Conservation (phyloP, 2,797 vertebrate genomes). For the Sphenodon punctatus region DNA sequence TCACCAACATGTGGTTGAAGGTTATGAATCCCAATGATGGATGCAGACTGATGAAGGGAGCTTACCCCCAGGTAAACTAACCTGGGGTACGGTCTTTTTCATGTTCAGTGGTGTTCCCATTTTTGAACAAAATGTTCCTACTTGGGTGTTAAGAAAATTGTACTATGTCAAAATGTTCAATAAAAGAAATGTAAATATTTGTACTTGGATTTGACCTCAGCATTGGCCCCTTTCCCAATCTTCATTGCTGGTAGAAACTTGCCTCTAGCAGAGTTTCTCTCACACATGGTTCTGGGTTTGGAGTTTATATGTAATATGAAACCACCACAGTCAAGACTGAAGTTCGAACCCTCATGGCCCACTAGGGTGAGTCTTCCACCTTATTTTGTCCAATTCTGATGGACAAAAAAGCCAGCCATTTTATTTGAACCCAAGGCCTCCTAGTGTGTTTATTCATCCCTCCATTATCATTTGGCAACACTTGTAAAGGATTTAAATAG, state of each 20-base stretch:
- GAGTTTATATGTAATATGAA: neutral
- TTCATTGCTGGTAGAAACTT: neutral
- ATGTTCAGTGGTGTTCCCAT: no score
- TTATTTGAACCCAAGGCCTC: rapidly evolving
- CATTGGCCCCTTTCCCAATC: neutral
- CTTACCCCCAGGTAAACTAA: no score
- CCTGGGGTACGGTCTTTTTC: no score
- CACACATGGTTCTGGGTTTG: neutral
- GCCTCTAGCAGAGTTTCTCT: neutral
- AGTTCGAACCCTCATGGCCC: neutral
- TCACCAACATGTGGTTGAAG: no score
- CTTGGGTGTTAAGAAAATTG: no score
- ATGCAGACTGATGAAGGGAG: no score
- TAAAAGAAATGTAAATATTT: no score
- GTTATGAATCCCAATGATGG: no score
- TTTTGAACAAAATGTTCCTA: no score
- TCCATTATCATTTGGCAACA: neutral
- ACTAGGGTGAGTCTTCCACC: neutral
- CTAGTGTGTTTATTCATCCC: no score
- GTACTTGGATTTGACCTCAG: rapidly evolving
- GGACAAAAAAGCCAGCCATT: neutral
- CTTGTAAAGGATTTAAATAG: neutral
- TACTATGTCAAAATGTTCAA: no score
- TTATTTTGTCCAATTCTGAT: neutral
- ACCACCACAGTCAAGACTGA: neutral